phyloP scores from a whole-genome alignment of 2,797 vertebrate genomes.

The Alosa sapidissima region DNA sequence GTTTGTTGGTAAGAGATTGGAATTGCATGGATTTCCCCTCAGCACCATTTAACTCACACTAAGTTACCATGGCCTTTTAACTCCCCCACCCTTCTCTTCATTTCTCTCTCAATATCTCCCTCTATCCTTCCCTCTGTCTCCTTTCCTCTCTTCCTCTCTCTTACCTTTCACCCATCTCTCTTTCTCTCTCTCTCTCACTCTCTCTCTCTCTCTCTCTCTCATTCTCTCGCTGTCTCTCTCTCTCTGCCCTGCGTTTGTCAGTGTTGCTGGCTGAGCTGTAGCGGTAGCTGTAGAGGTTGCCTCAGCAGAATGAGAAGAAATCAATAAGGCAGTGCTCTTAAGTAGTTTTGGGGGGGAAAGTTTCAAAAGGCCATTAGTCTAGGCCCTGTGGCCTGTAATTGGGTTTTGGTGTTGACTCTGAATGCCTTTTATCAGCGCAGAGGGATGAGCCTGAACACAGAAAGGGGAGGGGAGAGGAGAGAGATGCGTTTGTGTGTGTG shows the following conservation, averaged over 20 bases:
- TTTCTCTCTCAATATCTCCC: neutral
- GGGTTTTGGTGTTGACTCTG: conserved; percentile 18
- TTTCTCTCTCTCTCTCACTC: neutral
- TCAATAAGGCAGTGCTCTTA: neutral
- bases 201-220: neutral
- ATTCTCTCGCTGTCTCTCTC: neutral
- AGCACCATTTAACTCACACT: neutral
- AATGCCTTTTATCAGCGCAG: neutral
- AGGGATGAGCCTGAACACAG: neutral
- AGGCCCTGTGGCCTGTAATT: conserved; percentile 7
- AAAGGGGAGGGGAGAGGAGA: neutral
- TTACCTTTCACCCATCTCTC: too few relatives aligned
- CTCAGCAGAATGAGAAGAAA: neutral
- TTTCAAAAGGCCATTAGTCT: conserved; percentile 10
- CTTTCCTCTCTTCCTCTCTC: neutral
- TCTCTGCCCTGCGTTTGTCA: neutral
- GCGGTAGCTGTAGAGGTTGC: too few relatives aligned
- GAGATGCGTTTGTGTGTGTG: neutral
- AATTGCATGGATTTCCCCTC: neutral
- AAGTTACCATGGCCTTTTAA: neutral
- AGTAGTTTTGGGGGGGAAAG: conserved; percentile 5
- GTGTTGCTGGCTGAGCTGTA: neutral
- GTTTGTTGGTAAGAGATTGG: neutral
- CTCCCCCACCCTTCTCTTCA: neutral
- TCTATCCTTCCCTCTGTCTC: conserved; percentile 2